Evolutionary conservation across 1,140 invertebrate species (phyloP).

Genomic region (Phymorhynchus buccinoides): DNA sequence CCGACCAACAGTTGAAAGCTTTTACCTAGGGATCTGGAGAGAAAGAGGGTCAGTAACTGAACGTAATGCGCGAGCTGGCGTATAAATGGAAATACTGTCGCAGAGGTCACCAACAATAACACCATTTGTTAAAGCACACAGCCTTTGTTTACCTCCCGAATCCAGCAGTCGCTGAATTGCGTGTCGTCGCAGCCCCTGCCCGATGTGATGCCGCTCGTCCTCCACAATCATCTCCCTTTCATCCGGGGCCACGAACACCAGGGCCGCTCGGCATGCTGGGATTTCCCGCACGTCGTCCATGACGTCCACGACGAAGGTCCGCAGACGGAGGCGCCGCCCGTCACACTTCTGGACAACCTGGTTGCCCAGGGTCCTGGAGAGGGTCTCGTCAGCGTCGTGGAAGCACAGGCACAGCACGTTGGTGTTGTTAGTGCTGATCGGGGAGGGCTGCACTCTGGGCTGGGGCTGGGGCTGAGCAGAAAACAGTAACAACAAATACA

Average conservation of each 20-base stretch:
- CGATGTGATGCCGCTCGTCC: slow-evolving; percentile 20
- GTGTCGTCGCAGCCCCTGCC: neutral
- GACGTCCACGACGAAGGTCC: neutral
- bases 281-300: slow-evolving; percentile 4
- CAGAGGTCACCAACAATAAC: neutral
- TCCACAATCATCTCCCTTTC: slow-evolving; percentile 33
- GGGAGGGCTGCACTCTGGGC: neutral
- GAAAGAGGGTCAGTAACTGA: too few species aligned
- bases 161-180: slow-evolving; percentile 10
- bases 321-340: neutral
- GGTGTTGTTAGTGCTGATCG: neutral
- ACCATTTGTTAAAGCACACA: too few species aligned
- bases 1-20: too few species aligned
- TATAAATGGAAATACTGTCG: too few species aligned
- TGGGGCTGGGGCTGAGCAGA: neutral
- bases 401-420: slow-evolving; percentile 9
- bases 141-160: neutral
- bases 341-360: neutral
- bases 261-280: slow-evolving; percentile 22
- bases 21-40: too few species aligned
- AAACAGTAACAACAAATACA: too few species aligned
- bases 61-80: too few species aligned
- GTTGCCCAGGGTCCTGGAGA: neutral
- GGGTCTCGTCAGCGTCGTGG: neutral
- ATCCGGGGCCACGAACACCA: slow-evolving; percentile 37